A percentile compares a stretch with the other conserved stretches of the same genome.
Evolutionary conservation across 2,797 vertebrate species (phyloP).

Genomic region (Enteromius viviparus): DNA sequence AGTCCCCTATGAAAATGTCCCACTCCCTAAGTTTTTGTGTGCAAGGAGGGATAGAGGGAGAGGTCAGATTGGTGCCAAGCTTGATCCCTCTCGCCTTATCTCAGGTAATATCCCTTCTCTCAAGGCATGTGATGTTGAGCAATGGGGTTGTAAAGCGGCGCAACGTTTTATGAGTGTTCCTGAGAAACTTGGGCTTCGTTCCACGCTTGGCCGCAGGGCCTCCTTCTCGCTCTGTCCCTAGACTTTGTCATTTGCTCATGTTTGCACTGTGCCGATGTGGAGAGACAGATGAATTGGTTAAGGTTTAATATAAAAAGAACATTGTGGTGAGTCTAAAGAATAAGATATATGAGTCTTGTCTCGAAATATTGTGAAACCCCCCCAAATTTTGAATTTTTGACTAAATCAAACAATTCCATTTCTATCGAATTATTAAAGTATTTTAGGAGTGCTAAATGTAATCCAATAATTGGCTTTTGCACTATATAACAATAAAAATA

Average conservation of each 20-base stretch:
- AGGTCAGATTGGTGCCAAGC: constrained; percentile 57
- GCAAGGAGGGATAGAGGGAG: constrained; percentile 40
- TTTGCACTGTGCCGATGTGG: neutral
- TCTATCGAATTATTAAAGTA: neutral
- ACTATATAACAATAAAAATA: neutral
- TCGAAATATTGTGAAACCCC: neutral
- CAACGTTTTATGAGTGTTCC: constrained; percentile 73
- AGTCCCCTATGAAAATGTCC: constrained; percentile 43
- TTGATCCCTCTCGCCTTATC: constrained; percentile 73
- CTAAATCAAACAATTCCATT: neutral
- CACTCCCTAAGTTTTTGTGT: constrained; percentile 39
- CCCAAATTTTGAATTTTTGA: neutral
- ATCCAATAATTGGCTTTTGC: neutral
- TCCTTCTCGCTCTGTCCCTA: constrained; percentile 3
- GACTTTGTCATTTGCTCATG: constrained; percentile 6
- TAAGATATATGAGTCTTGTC: neutral
- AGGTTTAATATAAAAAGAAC: neutral
- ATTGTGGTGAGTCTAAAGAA: neutral
- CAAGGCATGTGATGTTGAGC: constrained; percentile 82
- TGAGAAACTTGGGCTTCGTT: constrained; percentile 61
- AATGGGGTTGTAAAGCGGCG: constrained; percentile 76
- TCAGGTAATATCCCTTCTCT: constrained; percentile 76
- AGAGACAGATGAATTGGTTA: neutral
- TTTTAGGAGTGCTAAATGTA: neutral
- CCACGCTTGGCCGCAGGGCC: constrained; percentile 14